Base-by-base conservation (phyloP, 2,888 invertebrate species). In the Eilema sororculum region DNA sequence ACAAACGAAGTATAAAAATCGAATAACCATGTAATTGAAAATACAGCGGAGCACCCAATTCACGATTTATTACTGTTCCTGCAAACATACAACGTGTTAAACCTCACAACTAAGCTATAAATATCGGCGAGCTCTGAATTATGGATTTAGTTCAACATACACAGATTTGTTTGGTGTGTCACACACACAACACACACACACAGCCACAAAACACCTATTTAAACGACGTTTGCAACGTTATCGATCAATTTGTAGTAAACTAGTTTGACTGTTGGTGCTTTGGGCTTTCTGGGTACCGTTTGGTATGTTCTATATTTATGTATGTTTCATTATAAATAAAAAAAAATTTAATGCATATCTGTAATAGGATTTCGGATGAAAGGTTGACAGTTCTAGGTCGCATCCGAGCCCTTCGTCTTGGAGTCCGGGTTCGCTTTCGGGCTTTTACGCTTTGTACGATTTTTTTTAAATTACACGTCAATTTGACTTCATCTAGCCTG, bases 51-150 rank as follows among this genome's bases (percentile, higher is more conserved):
- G 82, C 87, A 87, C 89, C 88, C 86, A 46, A 84, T 86, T 82
- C 80, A 69, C 78, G 86, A 89, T 90, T 87, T 88, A 91, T 89
- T 78, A 86, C 80, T 82, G 86, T 85, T 86, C 79, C 79, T 72
- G 83, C 82, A 87, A 90, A 90, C 86, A 88, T 82, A 86, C 80
- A 86, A 88, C 89, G 89, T 90, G 90, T 88, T 88, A 90, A 91
- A 90, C 89, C 81, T 89, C 84, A 84, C 85, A 87, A 90, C 88
- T 86, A 86, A 83, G 88, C 90, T 81, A 91, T 91, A 92, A 91
- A 91, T 92, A 92, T 91, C 85, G 91, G 85, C 80, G 83, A 83
- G 82, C 87, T 78, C 82, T 91, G 91, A 92, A 83, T 91, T 90
- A 91, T 90, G 80, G 88, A 77, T 84, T 77, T 81, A 86, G 87